Percentiles rank a stretch among this genome's conserved stretches.
phyloP scores from a whole-genome alignment of 2,113 vertebrate genomes.

The Cynocephalus volans region DNA sequence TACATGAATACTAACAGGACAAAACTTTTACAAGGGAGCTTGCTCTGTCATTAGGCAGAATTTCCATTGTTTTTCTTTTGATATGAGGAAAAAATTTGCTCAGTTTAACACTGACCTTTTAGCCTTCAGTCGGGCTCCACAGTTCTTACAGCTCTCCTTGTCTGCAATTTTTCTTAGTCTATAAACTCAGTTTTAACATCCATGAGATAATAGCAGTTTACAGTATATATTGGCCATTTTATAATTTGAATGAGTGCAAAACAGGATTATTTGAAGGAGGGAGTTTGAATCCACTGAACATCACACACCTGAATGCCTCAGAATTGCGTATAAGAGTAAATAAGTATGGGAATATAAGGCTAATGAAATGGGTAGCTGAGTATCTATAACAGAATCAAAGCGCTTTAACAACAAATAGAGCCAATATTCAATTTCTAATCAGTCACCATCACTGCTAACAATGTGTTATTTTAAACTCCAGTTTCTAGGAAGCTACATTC shows the following conservation, averaged over 20 bases:
- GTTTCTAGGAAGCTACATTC: constrained; percentile 58
- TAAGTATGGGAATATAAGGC: not conserved
- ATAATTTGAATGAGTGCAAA: not conserved
- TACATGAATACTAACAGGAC: not conserved
- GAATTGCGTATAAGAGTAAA: not conserved
- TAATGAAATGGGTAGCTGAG: not conserved
- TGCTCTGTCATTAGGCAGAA: not conserved
- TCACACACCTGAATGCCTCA: not conserved
- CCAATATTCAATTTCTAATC: constrained; percentile 53
- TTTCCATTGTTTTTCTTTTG: constrained; percentile 13
- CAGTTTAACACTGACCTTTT: not conserved
- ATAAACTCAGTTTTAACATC: not conserved
- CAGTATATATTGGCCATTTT: not conserved
- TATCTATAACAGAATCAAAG: not conserved
- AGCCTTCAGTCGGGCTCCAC: not conserved
- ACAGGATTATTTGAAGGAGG: not conserved
- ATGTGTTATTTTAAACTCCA: constrained; percentile 63
- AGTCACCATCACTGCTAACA: constrained; percentile 54
- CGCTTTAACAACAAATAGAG: constrained; percentile 56
- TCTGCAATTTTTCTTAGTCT: not conserved
- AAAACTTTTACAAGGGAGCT: not conserved
- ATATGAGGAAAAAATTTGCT: not conserved
- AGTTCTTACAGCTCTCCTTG: not conserved
- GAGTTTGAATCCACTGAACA: constrained; percentile 2
- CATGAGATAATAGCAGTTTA: constrained; percentile 37